Conservation (phyloP, 2,797 vertebrate species). For the Pipistrellus pipistrellus region DNA sequence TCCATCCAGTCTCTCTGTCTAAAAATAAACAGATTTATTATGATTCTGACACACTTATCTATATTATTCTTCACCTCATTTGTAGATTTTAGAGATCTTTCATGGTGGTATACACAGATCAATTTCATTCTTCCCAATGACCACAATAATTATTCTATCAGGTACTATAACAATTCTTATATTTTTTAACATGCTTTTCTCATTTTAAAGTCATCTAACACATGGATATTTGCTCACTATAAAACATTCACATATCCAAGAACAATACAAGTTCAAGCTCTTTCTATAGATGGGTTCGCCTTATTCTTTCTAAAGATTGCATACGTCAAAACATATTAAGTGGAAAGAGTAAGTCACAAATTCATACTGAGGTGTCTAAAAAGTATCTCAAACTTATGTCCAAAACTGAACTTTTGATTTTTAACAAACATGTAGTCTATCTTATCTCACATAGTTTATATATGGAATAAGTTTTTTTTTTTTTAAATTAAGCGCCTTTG, state of each 20-base stretch:
- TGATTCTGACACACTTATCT: background rate
- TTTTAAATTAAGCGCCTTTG: no score
- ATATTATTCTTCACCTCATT: background rate
- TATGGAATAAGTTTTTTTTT: background rate
- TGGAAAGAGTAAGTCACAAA: background rate
- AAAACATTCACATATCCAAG: slow-evolving; percentile 19
- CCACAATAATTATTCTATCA: background rate
- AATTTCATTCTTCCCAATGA: slow-evolving; percentile 33
- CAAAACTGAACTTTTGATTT: slow-evolving; percentile 50
- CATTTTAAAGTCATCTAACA: slow-evolving; percentile 41
- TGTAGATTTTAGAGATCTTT: slow-evolving; percentile 2
- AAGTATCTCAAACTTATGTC: background rate
- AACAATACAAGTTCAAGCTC: slow-evolving; percentile 8
- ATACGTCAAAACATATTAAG: slow-evolving; percentile 10
- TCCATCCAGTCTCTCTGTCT: background rate
- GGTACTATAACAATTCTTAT: background rate
- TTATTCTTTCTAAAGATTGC: slow-evolving; percentile 53
- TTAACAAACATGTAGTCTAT: slow-evolving; percentile 15
- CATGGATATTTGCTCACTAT: background rate
- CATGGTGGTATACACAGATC: background rate
- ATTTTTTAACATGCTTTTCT: background rate
- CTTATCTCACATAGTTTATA: slow-evolving; percentile 3
- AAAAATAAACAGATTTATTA: slow-evolving; percentile 50
- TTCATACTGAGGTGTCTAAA: background rate
- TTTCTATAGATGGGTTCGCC: background rate